phyloP scores from a whole-genome alignment of 2,888 invertebrate species.

The Drosophila flavopinicola region DNA sequence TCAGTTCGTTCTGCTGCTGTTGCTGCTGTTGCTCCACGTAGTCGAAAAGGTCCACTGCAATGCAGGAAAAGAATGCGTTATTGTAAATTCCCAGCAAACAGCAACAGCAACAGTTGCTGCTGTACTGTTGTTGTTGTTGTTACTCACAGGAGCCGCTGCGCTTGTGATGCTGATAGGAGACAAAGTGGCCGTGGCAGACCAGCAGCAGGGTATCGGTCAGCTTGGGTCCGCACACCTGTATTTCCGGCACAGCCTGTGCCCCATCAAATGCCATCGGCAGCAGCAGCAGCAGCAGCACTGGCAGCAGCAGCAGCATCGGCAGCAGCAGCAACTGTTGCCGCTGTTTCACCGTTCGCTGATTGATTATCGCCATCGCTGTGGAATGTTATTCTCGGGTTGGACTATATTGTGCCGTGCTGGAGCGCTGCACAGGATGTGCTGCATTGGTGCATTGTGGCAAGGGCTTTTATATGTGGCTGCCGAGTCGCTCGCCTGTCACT shows the following conservation, averaged over 20 bases:
- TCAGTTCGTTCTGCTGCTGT: conserved; percentile 38
- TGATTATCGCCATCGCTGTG: conserved; percentile 12
- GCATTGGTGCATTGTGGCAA: conserved; percentile 15
- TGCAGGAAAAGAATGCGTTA: conserved; percentile 11
- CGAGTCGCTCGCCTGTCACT: conserved; percentile 42
- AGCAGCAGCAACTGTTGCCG: conserved; percentile 16
- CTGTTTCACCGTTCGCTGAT: conserved; percentile 28
- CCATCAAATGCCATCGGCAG: conserved; percentile 26
- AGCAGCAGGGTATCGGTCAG: conserved; percentile 28
- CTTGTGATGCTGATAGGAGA: conserved; percentile 21
- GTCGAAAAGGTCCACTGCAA: conserved; percentile 53
- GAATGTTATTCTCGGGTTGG: no score
- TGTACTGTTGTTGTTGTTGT: background rate
- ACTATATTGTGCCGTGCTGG: conserved; percentile 31
- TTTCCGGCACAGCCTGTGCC: conserved; percentile 3
- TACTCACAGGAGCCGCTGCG: conserved; percentile 47
- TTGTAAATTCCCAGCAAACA: conserved; percentile 3
- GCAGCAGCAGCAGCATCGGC: conserved; percentile 2
- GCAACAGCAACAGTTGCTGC: background rate
- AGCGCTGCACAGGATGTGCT: conserved; percentile 58
- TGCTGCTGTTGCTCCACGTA: conserved; percentile 54
- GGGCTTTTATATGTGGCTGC: conserved; percentile 56
- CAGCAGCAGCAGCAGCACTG: conserved; percentile 36
- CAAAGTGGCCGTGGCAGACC: conserved; percentile 33
- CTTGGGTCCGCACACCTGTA: conserved; percentile 33